A percentile compares a stretch with the other conserved stretches of the same genome.
phyloP scores from a whole-genome alignment of 92 coral and sea anemone genomes.

The Bergia sp. region DNA sequence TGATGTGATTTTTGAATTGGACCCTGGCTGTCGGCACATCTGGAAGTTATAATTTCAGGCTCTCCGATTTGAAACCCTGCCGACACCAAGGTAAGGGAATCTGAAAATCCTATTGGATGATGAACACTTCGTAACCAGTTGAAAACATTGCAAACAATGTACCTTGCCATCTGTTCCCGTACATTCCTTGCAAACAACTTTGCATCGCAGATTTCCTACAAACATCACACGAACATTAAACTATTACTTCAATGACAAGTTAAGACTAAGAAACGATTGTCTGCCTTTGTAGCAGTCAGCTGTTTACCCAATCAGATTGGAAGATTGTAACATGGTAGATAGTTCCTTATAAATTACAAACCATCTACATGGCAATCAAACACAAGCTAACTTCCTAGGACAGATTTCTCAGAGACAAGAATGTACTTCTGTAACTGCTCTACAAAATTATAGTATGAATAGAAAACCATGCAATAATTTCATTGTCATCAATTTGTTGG shows the following conservation, averaged over 20 bases:
- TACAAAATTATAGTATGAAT: too few species aligned
- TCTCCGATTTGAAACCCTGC: neutral
- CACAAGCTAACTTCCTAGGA: too few species aligned
- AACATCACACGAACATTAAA: neutral
- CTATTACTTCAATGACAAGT: neutral
- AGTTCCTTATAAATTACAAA: too few species aligned
- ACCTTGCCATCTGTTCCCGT: constrained; percentile 79
- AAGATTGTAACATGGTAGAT: too few species aligned
- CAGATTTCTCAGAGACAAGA: too few species aligned
- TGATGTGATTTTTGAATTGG: neutral
- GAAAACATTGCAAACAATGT: neutral
- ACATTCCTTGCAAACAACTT: constrained; percentile 85
- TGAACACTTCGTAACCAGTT: too few species aligned
- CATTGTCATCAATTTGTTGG: too few species aligned
- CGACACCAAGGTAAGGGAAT: neutral
- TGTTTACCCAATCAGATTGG: too few species aligned
- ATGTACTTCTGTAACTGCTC: too few species aligned
- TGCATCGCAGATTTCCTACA: constrained; percentile 73
- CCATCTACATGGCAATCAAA: too few species aligned
- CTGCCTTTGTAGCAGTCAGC: neutral
- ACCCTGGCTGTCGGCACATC: neutral
- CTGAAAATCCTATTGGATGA: neutral
- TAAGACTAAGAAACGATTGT: neutral
- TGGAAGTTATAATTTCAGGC: neutral
- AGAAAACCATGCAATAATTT: too few species aligned